A percentile compares a stretch with the other conserved stretches of the same genome.
Conservation (phyloP, 2,888 invertebrate genomes). For the Lycophotia porphyrea region DNA sequence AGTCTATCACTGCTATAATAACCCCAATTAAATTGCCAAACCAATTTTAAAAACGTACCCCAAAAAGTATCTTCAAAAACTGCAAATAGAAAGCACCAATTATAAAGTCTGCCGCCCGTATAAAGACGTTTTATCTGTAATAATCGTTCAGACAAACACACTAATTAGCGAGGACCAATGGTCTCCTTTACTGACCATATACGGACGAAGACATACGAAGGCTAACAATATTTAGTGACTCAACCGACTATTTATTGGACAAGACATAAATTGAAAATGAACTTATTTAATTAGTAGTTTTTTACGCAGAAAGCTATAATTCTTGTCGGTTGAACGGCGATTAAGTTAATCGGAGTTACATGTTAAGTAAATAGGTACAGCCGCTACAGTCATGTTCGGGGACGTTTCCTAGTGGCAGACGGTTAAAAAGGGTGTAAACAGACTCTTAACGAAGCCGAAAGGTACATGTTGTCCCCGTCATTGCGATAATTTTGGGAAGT, state of each 20-base stretch:
- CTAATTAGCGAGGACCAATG: constrained; percentile 47
- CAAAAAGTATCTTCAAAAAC: neutral
- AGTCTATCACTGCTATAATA: too few relatives aligned
- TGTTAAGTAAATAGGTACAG: constrained; percentile 35
- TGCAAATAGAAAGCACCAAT: neutral
- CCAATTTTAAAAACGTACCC: neutral
- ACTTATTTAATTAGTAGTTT: constrained; percentile 37
- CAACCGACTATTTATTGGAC: constrained; percentile 35
- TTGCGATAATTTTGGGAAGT: too few relatives aligned
- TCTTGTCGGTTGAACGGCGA: constrained; percentile 21
- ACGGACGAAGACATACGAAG: constrained; percentile 27
- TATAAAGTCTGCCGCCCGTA: constrained; percentile 5
- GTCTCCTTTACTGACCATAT: constrained; percentile 31
- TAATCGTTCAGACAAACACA: constrained; percentile 42
- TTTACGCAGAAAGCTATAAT: constrained; percentile 42
- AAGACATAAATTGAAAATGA: constrained; percentile 39
- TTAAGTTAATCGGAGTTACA: constrained; percentile 32
- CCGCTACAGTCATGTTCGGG: neutral
- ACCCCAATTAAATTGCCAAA: too few relatives aligned
- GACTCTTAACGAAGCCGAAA: too few relatives aligned
- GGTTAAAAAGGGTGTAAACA: too few relatives aligned
- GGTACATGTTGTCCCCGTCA: too few relatives aligned
- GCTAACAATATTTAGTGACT: constrained; percentile 38
- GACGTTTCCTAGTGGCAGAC: neutral
- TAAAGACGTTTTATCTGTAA: constrained; percentile 40